These are phyloP conservation scores for Panzeria rudis DNA, from an alignment of 2,888 invertebrate genomes.

Conservation along the genomic window DNA sequence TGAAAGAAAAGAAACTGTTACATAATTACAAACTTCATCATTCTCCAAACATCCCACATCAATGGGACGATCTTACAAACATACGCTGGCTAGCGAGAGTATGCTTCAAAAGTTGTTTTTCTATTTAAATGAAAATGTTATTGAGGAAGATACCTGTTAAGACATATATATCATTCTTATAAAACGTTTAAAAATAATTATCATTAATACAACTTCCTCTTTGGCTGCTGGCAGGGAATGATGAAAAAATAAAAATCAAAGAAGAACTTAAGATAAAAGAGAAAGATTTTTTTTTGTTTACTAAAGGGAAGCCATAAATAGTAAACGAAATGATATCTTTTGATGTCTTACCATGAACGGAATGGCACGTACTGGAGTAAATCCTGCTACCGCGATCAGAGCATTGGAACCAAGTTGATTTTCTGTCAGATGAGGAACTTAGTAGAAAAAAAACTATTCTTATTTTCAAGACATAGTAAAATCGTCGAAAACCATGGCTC, in stretches of 20 bases:
- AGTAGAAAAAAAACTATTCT: too few relatives aligned
- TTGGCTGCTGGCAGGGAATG: not conserved
- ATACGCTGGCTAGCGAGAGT: not conserved
- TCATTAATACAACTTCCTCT: slow-evolving; percentile 43
- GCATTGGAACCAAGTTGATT: too few relatives aligned
- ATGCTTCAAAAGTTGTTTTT: slow-evolving; percentile 7
- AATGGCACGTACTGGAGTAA: too few relatives aligned
- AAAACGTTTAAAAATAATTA: slow-evolving; percentile 42
- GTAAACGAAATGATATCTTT: too few relatives aligned
- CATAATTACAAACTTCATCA: slow-evolving; percentile 48
- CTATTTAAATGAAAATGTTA: slow-evolving; percentile 16
- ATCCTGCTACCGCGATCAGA: too few relatives aligned
- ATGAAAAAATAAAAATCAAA: not conserved
- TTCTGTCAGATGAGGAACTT: too few relatives aligned
- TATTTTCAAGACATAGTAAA: too few relatives aligned
- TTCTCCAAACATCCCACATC: slow-evolving; percentile 40
- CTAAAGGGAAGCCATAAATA: not conserved
- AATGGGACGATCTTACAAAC: not conserved
- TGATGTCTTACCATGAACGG: too few relatives aligned
- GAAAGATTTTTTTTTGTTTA: slow-evolving; percentile 18
- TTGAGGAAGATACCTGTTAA: slow-evolving; percentile 27
- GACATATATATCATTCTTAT: slow-evolving; percentile 33
- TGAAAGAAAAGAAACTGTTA: slow-evolving; percentile 12
- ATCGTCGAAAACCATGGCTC: too few relatives aligned
- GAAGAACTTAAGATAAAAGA: slow-evolving; percentile 9